Evolutionary conservation across 2,888 invertebrate species (phyloP), one percentile per base, ranked within the genome.

Genomic region (Itoplectis maculator): DNA sequence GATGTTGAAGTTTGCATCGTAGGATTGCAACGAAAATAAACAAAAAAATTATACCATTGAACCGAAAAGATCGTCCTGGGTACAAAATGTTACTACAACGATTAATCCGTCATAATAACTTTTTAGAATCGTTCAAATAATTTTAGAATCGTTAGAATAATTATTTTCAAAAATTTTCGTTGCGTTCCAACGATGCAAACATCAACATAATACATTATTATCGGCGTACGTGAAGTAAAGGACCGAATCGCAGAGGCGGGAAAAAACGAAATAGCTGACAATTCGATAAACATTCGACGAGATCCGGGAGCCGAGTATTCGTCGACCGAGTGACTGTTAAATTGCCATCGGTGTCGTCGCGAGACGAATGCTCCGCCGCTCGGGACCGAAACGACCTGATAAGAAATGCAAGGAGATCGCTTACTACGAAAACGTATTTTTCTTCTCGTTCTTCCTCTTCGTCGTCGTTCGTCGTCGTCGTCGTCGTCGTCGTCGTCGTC

Each of bases 331-430:
- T 29, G 35, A 76, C 61, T 51, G n/a, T 42, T 68, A 59, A 29
- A 29, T 49, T 61, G 45, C 13, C 8, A n/a, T 29, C 47, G 13
- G 51, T 54, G 20, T 65, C 54, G 29, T 77, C 37, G 56, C 47
- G 45, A 74, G 42, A 73, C 66, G 59, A 68, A 70, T 59, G 40
- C 68, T 37, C 13, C 59, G 63, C 75, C 54, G 47, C 61, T 42
- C 29, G 5, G 63, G 61, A 78, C 18, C 51, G 40, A 47, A 56
- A 79, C 75, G 79, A 75, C 75, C 75, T 79, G 66, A 72, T 76
- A 66, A 72, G 66, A 82, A 72, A 69, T 82, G 11, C 73, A 70
- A 81, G 59, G 72, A 81, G 59, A 77, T 79, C 72, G 72, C 76
- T 66, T 54, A 76, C 76, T 73, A 76, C 82, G 76, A 72, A 69